Evolutionary conservation across 2,797 vertebrate species (phyloP), one percentile per base, ranked within the genome.

Genomic region (Helicolenus hilgendorfi): DNA sequence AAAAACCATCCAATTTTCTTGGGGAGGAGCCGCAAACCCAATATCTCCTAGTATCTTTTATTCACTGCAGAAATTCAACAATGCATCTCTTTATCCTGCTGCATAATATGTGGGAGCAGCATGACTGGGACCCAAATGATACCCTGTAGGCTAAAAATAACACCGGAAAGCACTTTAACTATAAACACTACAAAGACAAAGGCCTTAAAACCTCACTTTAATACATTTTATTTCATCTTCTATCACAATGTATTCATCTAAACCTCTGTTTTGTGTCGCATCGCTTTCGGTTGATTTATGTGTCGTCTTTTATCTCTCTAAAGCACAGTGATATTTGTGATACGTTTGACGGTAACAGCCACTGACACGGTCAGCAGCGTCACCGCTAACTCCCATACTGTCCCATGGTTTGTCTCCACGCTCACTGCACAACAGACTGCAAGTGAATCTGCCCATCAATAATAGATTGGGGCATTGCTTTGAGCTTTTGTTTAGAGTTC

Each of bases 401-500:
- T 67, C 69, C 38, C 49, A 65, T 41, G 71, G 71, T 87, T 85
- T 89, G 88, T 89, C 80, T 87, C 78, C 38, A 27, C 78, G 68
- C 77, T 84, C 81, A 29, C 77, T 68, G 81, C 86, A 85, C 86
- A 79, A 22, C 84, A 87, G 76, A 78, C 76, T 81, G 84, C 72
- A 41, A 89, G 90, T 72, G 92, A 85, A 87, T 85, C 85, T 65
- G 77, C 68, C 81, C 85, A 91, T 96, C 91, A 94, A 94, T 94
- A 93, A 94, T 92, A 85, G 86, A 96, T 92, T 53, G 70, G 64
- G 72, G 81, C 58, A 11, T 73, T 20, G 87, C 88, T 93, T 91
- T 90, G 91, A 91, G 89, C 85, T 88, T 90, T 84, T 89, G 91
- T 93, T 94, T 87, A 81, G 84, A 85, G 79, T 92, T 89, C 84